Evolutionary conservation across 2,113 vertebrate genomes (phyloP).

Genomic region (Catagonus wagneri): DNA sequence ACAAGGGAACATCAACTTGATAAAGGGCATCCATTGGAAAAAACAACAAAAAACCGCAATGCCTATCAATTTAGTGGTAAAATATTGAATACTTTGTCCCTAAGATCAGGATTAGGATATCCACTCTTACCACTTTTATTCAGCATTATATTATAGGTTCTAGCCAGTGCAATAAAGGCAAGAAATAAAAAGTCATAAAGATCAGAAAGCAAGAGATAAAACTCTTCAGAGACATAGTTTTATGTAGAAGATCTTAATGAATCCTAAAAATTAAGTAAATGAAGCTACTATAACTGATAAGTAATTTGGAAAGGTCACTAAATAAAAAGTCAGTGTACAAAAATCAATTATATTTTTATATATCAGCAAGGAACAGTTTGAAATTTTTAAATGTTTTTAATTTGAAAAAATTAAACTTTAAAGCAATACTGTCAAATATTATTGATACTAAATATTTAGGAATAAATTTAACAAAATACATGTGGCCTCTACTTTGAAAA

Average conservation of each 20-base stretch:
- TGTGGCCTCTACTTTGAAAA: background rate
- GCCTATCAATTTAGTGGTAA: background rate
- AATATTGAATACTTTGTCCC: background rate
- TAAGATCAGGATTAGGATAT: background rate
- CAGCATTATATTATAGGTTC: no score
- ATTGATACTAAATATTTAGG: background rate
- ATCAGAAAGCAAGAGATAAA: background rate
- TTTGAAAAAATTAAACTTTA: background rate
- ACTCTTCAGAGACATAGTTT: background rate
- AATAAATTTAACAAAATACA: background rate
- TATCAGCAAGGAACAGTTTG: background rate
- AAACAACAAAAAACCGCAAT: background rate
- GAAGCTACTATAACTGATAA: background rate
- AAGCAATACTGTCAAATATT: background rate
- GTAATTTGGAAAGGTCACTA: background rate
- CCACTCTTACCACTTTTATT: no score
- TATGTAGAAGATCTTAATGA: no score
- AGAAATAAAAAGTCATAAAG: background rate
- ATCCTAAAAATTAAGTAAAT: background rate
- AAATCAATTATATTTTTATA: background rate
- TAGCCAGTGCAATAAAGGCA: no score
- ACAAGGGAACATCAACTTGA: no score
- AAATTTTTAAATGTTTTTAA: background rate
- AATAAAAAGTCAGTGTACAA: no score
- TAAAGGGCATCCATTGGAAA: no score